Evolutionary conservation across 1,140 invertebrate genomes (phyloP).

Genomic region (Hyles euphorbiae): DNA sequence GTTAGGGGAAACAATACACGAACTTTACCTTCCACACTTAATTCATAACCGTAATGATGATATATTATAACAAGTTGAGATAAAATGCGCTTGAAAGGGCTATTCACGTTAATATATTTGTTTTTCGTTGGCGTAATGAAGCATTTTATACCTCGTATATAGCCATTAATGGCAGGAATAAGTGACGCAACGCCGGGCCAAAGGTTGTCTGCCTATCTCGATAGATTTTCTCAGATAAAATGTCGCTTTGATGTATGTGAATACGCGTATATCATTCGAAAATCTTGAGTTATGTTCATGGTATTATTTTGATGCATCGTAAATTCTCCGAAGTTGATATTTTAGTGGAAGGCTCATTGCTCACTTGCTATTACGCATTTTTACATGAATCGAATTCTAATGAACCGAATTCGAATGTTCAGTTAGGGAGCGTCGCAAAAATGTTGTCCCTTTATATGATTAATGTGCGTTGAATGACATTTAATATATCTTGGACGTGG

Average conservation of each 20-base stretch:
- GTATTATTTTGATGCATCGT: too few relatives aligned
- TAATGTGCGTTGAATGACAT: too few relatives aligned
- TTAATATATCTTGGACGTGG: too few relatives aligned
- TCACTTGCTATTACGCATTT: too few relatives aligned
- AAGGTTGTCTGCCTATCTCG: background rate
- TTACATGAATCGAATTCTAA: too few relatives aligned
- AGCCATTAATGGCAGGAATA: constrained; percentile 33
- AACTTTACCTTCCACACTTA: constrained; percentile 40
- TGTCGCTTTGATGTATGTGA: background rate
- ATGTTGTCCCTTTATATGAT: too few relatives aligned
- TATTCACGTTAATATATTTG: constrained; percentile 55
- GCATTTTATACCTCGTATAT: constrained; percentile 38
- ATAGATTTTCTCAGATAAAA: constrained; percentile 2
- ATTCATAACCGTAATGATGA: constrained; percentile 40
- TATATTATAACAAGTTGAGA: constrained; percentile 39
- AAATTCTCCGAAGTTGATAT: too few relatives aligned
- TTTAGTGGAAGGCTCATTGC: too few relatives aligned
- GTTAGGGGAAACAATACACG: constrained; percentile 8
- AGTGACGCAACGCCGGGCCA: constrained; percentile 19
- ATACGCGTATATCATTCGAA: too few relatives aligned
- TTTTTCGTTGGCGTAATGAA: constrained; percentile 45
- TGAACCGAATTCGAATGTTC: too few relatives aligned
- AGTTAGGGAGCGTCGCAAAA: too few relatives aligned
- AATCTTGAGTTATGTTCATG: too few relatives aligned
- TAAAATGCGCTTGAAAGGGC: constrained; percentile 41